phyloP scores from a whole-genome alignment of 2,888 invertebrate genomes.

The Argyra leucocephala region DNA sequence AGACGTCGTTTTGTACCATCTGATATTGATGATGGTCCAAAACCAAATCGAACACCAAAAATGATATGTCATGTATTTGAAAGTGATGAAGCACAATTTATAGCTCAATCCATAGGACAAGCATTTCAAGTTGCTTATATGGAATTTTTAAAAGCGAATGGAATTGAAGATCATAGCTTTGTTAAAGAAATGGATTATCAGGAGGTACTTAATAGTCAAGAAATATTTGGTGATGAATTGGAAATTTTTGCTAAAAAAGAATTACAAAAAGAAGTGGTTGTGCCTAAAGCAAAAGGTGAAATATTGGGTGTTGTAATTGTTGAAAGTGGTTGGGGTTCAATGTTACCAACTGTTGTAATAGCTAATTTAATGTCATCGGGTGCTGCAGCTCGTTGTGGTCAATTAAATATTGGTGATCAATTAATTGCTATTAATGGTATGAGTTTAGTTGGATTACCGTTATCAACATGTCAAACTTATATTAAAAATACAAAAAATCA shows the following conservation, averaged over 20 bases:
- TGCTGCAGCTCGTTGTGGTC: slow-evolving; percentile 95
- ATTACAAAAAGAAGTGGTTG: slow-evolving; percentile 94
- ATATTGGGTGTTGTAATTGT: slow-evolving; percentile 97
- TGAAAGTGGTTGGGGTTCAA: slow-evolving; percentile 99
- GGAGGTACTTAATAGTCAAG: slow-evolving; percentile 97
- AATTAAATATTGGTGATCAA: slow-evolving; percentile 97
- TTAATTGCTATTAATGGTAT: slow-evolving; percentile 99
- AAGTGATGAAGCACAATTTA: slow-evolving; percentile 98
- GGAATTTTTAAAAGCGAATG: slow-evolving; percentile 99
- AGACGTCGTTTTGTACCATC: slow-evolving; percentile 84
- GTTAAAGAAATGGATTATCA: slow-evolving; percentile 99
- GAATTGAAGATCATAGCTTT: slow-evolving; percentile 97
- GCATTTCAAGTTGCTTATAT: slow-evolving; percentile 99
- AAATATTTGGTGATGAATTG: slow-evolving; percentile 96
- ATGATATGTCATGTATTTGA: slow-evolving; percentile 99
- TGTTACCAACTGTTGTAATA: slow-evolving; percentile 99
- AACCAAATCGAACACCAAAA: slow-evolving; percentile 80
- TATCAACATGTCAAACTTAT: slow-evolving; percentile 96
- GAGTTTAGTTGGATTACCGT: slow-evolving; percentile 91
- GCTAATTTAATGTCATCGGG: slow-evolving; percentile 95
- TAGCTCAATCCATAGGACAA: slow-evolving; percentile 98
- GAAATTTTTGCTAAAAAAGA: slow-evolving; percentile 99
- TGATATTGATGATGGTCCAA: slow-evolving; percentile 59
- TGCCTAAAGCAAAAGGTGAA: slow-evolving; percentile 96
- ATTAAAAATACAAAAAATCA: slow-evolving; percentile 98